Evolutionary conservation across 2,797 vertebrate genomes (phyloP), one percentile per base, ranked within the genome.

Genomic region (Myotis daubentonii): DNA sequence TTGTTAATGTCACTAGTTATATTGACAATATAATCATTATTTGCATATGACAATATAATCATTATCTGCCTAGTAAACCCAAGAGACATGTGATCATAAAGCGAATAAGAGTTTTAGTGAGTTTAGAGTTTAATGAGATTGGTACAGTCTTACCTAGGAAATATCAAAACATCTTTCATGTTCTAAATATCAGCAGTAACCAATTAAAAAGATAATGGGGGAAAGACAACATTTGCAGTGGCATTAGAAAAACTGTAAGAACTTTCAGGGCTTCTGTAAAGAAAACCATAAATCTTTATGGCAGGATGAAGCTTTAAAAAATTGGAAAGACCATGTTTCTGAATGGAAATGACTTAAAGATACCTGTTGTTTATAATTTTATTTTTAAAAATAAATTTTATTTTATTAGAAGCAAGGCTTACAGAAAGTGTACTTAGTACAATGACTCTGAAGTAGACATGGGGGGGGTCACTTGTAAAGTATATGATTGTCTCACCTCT

Each of bases 371-470:
- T 82, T 62, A 65, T 28, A 38, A 75, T 78, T 93, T 92, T 76
- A 88, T 66, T 93, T 85, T 85, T 81, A 4, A 91, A 95, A 78
- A 65, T 55, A 47, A 71, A 94, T 49, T 30, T 80, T 70, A 57
- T n/a, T 86, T 89, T 17, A 70, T 89, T 70, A 89, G 23, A 89
- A 91, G 55, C 19, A 89, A 72, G 2, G 53, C 78, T 91, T n/a
- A 60, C 3, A 55, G 13, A 20, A 22, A 93, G 76, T 80, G 3
- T 68, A 49, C 25, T 87, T 92, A 55, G 11, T 47, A 82, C 17
- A 89, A 28, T 13, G n/a, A 74, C 82, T 57, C 70, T 93, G 51
- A 80, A 68, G 19, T 36, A 44, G 30, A 68, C 47, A 23, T 38
- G 30, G 53, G 1, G n/a, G 75, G 20, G 49, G 33, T 22, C 49